Conservation (phyloP, 2,888 invertebrate species). For the Acrobasis consociella region DNA sequence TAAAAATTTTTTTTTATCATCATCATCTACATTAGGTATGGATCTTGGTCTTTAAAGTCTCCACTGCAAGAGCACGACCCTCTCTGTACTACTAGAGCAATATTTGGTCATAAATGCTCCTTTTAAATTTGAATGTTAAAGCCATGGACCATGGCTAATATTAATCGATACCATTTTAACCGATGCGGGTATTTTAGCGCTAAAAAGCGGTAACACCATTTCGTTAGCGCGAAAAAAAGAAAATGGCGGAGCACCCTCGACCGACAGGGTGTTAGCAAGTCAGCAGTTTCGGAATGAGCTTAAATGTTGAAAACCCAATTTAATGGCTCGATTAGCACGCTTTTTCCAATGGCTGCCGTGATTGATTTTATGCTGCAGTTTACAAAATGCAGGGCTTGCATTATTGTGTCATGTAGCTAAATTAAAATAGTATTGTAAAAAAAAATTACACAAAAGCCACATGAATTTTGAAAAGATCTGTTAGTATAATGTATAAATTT, state of each 20-base stretch:
- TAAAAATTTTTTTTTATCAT: too few species aligned
- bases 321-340: slow-evolving; percentile 77
- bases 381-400: neutral
- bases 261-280: slow-evolving; percentile 53
- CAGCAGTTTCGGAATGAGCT: slow-evolving; percentile 76
- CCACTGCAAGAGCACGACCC: too few species aligned
- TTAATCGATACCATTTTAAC: neutral
- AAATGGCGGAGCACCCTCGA: slow-evolving; percentile 59
- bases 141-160: neutral
- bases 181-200: slow-evolving; percentile 16
- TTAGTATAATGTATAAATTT: too few species aligned
- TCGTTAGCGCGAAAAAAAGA: slow-evolving; percentile 64
- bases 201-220: slow-evolving; percentile 62
- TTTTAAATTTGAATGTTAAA: neutral
- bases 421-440: neutral
- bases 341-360: slow-evolving; percentile 27
- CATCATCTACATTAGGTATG: too few species aligned
- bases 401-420: neutral
- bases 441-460: too few species aligned
- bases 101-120: too few species aligned
- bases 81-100: too few species aligned
- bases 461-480: too few species aligned
- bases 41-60: too few species aligned
- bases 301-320: slow-evolving; percentile 78
- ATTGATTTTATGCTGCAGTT: slow-evolving; percentile 21